A percentile compares a stretch with the other conserved stretches of the same genome.
phyloP scores from a whole-genome alignment of 2,113 vertebrate species.

The Notechis scutatus region DNA sequence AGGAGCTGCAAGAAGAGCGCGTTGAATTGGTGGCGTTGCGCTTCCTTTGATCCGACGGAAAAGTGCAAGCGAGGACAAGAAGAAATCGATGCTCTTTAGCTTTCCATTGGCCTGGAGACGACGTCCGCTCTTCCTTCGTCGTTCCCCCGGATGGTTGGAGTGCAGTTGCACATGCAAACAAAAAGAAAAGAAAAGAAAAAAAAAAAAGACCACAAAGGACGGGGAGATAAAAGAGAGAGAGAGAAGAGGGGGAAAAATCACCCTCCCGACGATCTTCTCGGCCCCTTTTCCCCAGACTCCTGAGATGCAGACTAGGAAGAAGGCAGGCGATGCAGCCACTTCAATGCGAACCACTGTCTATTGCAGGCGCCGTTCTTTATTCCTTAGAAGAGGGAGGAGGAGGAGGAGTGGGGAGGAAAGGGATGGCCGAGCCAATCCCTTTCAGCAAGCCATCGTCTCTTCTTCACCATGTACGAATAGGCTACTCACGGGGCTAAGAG shows the following conservation, averaged over 20 bases:
- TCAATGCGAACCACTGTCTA: background rate
- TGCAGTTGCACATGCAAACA: slow-evolving; percentile 37
- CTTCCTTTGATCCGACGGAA: slow-evolving; percentile 12
- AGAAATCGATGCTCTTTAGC: slow-evolving; percentile 33
- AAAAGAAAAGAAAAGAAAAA: background rate
- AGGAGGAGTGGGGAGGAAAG: slow-evolving; percentile 37
- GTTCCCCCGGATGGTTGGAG: background rate
- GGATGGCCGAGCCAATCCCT: slow-evolving; percentile 77
- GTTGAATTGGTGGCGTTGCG: background rate
- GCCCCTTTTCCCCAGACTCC: slow-evolving; percentile 35
- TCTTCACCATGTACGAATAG: slow-evolving; percentile 54
- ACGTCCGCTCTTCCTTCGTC: background rate
- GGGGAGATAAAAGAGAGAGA: fast-evolving
- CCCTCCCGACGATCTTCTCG: slow-evolving; percentile 35
- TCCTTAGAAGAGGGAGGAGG: background rate
- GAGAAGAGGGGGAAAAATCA: background rate
- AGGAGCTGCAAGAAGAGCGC: background rate
- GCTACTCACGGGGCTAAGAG: slow-evolving; percentile 83
- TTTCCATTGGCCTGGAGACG: slow-evolving; percentile 33
- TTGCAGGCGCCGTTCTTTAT: background rate
- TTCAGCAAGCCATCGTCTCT: slow-evolving; percentile 79
- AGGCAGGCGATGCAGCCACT: background rate
- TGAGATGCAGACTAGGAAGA: slow-evolving; percentile 21
- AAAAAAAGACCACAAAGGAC: background rate
- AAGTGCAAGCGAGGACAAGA: slow-evolving; percentile 47